phyloP scores from a whole-genome alignment of 2,797 vertebrate species.

The Typhlichthys subterraneus region DNA sequence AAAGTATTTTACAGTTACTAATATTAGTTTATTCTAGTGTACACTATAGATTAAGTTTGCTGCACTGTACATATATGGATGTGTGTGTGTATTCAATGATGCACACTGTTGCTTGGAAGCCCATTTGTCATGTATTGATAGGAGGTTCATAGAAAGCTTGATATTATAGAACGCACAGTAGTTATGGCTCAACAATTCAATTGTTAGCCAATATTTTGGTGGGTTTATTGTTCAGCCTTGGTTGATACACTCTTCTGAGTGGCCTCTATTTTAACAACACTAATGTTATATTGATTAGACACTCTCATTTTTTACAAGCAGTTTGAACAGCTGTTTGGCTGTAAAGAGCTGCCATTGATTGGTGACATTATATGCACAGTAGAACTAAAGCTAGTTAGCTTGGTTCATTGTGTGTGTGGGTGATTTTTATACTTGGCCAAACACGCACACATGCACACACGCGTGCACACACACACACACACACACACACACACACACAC shows the following conservation, averaged over 20 bases:
- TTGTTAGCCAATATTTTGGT: no score
- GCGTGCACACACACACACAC: conserved; percentile 1
- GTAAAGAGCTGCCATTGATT: no score
- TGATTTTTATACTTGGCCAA: background rate
- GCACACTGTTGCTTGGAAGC: no score
- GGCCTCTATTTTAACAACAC: conserved; percentile 6
- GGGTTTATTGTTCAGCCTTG: no score
- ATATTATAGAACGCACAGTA: no score
- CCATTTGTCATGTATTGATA: no score
- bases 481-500: conserved; percentile 11
- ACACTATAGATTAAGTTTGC: background rate
- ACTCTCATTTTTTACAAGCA: conserved; percentile 22
- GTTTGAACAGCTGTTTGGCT: conserved; percentile 2
- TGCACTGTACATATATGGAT: background rate
- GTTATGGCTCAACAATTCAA: no score
- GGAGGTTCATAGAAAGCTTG: no score
- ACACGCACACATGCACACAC: conserved; percentile 9
- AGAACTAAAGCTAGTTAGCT: no score
- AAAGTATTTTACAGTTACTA: no score
- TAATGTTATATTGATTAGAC: conserved; percentile 59
- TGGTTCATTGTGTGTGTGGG: background rate
- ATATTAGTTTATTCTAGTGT: background rate
- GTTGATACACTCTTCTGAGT: conserved; percentile 2
- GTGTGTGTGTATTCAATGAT: background rate
- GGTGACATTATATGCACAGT: background rate